Base-by-base conservation (phyloP, 2,797 vertebrate species). In the Enteromius viviparus region DNA sequence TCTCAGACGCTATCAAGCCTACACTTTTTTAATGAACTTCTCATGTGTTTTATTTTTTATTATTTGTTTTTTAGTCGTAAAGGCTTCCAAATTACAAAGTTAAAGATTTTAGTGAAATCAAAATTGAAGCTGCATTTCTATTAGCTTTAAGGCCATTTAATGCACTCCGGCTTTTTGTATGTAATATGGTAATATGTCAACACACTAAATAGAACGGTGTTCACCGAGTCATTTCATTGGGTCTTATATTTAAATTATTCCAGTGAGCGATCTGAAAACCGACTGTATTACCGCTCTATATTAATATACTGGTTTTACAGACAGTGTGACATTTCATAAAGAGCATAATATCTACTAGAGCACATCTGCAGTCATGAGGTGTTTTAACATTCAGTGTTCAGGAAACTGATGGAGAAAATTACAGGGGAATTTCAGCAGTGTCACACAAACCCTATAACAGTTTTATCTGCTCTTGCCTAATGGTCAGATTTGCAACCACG, bases 401-500 rank as follows among this genome's bases (percentile, higher is more conserved):
- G 62, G 76, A 82, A 66, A 42, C 40, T 14, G 71, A 51, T 81
- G 84, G 80, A 72, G 47, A 82, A 84, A 42, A 47, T 53, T 49
- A 21, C 37, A 32, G 51, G 32, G 32, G 62, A 26, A 53, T 81
- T 80, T 58, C 58, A 62, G 82, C 72, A 19, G 80, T 79, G 87
- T 82, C 62, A 86, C 83, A 83, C 53, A 64, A 85, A 80, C 68
- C 70, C 78, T 75, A 72, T 66, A 86, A 84, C 74, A 68, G 75
- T 80, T 79, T 87, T 86, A 87, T 89, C 86, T 85, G 86, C 85
- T 84, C 60, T 9, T 76, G 81, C 70, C 70, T 89, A 89, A 89
- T 87, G 85, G 81, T 79, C 78, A 66, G 84, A 88, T 87, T 85
- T 75, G 69, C 78, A 88, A 79, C 81, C 81, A 62, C 29, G 47